These are phyloP conservation scores for Listronotus bonariensis DNA, from an alignment of 1,140 invertebrate genomes.

Conservation along the genomic window DNA sequence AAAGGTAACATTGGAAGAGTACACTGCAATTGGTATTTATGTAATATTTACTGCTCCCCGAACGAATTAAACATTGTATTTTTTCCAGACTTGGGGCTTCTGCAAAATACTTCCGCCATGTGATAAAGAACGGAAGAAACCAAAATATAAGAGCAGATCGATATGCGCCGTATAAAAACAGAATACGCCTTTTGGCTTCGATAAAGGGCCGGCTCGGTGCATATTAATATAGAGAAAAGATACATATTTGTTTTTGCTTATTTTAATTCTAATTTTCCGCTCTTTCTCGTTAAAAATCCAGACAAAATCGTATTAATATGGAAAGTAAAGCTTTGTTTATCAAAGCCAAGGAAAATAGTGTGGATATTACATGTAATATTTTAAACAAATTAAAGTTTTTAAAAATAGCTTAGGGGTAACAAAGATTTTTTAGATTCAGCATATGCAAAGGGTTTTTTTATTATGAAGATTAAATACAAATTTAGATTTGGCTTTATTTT, in stretches of 20 bases:
- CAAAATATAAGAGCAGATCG: conserved; percentile 25
- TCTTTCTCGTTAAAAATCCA: too few relatives aligned
- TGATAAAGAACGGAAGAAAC: conserved; percentile 28
- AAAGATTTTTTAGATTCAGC: too few relatives aligned
- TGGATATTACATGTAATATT: too few relatives aligned
- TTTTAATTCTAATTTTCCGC: neutral
- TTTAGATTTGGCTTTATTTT: too few relatives aligned
- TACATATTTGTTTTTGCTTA: conserved; percentile 27
- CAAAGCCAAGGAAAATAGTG: neutral
- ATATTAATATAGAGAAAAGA: conserved; percentile 22
- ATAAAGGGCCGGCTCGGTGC: neutral
- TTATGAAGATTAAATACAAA: too few relatives aligned
- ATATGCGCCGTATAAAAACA: conserved; percentile 14
- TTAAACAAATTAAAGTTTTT: too few relatives aligned
- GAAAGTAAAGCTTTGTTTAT: neutral
- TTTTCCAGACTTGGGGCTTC: neutral
- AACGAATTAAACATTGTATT: neutral
- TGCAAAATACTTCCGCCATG: conserved; percentile 15
- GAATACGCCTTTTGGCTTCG: neutral
- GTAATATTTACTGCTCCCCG: too few relatives aligned
- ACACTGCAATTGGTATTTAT: too few relatives aligned
- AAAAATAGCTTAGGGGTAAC: too few relatives aligned
- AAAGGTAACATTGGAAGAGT: too few relatives aligned
- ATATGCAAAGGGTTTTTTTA: too few relatives aligned
- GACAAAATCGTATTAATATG: neutral